A percentile compares a stretch with the other conserved stretches of the same genome.
These are phyloP conservation scores for Oostethus manadensis DNA, from an alignment of 2,113 vertebrate species.

Conservation along the genomic window DNA sequence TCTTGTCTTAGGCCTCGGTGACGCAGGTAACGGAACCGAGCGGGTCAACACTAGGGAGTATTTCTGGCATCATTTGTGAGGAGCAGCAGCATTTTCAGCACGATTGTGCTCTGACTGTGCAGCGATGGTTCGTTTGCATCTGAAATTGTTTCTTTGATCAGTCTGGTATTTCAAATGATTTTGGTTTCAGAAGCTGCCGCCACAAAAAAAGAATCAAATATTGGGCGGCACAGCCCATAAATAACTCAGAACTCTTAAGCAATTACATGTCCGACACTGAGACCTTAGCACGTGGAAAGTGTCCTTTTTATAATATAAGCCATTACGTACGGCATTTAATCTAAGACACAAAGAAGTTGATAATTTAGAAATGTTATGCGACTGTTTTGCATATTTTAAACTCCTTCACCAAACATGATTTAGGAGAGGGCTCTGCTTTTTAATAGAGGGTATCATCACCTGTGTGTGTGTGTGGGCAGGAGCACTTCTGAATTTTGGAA, in stretches of 20 bases:
- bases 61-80: conserved; percentile 71
- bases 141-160: no score
- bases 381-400: conserved; percentile 70
- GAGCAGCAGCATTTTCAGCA: conserved; percentile 51
- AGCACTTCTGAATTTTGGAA: conserved; percentile 8
- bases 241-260: conserved; percentile 41
- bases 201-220: conserved; percentile 6
- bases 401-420: conserved; percentile 47
- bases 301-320: conserved; percentile 71
- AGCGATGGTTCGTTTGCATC: no score
- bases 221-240: background rate
- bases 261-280: conserved; percentile 70
- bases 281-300: conserved; percentile 63
- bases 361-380: conserved; percentile 70
- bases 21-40: conserved; percentile 67
- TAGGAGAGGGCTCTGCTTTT: conserved; percentile 24
- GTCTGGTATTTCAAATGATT: no score
- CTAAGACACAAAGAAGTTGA: conserved; percentile 69
- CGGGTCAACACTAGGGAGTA: conserved; percentile 65
- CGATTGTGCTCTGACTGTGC: conserved; percentile 36
- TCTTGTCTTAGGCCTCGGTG: conserved; percentile 71
- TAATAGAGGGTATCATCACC: conserved; percentile 28
- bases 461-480: conserved; percentile 4
- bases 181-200: background rate
- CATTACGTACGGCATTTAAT: conserved; percentile 72